Evolutionary conservation across 2,797 vertebrate species (phyloP).

Genomic region (Parambassis ranga): DNA sequence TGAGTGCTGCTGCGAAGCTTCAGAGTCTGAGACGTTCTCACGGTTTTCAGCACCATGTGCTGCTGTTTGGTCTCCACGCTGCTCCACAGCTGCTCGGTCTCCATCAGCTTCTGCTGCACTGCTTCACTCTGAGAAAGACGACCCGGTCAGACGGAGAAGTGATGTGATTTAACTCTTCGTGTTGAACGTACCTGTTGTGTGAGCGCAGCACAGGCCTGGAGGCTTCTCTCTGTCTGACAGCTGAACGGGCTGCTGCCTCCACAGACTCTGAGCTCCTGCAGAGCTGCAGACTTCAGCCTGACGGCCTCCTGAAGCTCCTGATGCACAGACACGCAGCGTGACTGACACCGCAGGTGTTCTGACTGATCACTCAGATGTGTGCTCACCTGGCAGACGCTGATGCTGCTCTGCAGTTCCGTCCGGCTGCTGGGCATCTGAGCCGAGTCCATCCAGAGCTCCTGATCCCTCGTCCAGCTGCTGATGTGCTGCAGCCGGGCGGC

Average conservation of each 20-base stretch:
- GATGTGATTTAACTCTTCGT: background rate
- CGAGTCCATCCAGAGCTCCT: conserved; percentile 74
- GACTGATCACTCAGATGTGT: background rate
- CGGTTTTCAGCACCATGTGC: conserved; percentile 58
- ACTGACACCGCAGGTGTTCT: background rate
- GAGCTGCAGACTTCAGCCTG: conserved; percentile 62
- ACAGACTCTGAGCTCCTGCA: conserved; percentile 71
- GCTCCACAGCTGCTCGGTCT: conserved; percentile 77
- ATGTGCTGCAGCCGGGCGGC: conserved; percentile 80
- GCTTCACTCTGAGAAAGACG: conserved; percentile 62
- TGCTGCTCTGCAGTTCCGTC: conserved; percentile 71
- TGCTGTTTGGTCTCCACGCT: conserved; percentile 66
- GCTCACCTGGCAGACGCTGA: conserved; percentile 83
- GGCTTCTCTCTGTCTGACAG: conserved; percentile 18
- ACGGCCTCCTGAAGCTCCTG: conserved; percentile 84
- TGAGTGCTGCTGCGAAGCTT: conserved; percentile 61
- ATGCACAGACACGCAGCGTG: background rate
- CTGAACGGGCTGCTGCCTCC: conserved; percentile 5
- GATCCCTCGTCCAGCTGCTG: conserved; percentile 81
- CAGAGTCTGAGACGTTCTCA: conserved; percentile 67
- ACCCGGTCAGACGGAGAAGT: no score
- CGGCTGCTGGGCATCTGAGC: conserved; percentile 77
- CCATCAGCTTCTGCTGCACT: conserved; percentile 61
- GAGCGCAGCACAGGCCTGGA: conserved; percentile 46
- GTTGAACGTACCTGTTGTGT: conserved; percentile 46